Percentiles rank a stretch among this genome's conserved stretches.
phyloP scores from a whole-genome alignment of 2,888 invertebrate genomes.

The Acanthosoma haemorrhoidale region DNA sequence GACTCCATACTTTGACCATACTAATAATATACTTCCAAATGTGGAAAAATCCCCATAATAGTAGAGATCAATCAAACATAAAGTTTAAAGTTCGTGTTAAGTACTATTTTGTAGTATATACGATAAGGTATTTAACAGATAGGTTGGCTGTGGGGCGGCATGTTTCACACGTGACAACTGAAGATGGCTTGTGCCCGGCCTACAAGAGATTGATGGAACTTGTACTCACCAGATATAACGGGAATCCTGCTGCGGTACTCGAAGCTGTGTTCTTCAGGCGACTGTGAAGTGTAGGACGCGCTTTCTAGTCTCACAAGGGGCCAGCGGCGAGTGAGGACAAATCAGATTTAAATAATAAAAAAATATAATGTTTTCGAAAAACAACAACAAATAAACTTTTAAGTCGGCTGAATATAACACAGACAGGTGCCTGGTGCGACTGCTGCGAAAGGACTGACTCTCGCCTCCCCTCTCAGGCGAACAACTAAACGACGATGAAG shows the following conservation, averaged over 20 bases:
- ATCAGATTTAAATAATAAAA: background rate
- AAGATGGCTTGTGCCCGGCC: too few species aligned
- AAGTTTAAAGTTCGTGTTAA: too few species aligned
- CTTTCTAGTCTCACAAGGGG: background rate
- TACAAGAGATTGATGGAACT: background rate
- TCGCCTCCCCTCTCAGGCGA: constrained; percentile 14
- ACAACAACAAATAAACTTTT: background rate
- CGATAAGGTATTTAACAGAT: too few species aligned
- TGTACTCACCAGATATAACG: background rate
- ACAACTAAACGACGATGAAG: constrained; percentile 27
- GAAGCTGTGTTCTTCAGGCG: background rate
- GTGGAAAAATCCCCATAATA: too few species aligned
- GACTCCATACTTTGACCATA: too few species aligned
- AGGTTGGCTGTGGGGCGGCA: too few species aligned
- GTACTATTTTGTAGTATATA: too few species aligned
- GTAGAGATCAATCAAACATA: too few species aligned
- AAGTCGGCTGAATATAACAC: background rate
- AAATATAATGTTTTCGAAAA: background rate
- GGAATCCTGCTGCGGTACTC: background rate
- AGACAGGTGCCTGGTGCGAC: background rate
- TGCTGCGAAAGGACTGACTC: background rate
- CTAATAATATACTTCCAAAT: too few species aligned
- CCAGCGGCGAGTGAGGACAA: background rate
- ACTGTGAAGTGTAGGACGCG: too few species aligned
- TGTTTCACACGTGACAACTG: background rate